Conservation (phyloP, 2,888 invertebrate species). For the Dascillus cervinus region DNA sequence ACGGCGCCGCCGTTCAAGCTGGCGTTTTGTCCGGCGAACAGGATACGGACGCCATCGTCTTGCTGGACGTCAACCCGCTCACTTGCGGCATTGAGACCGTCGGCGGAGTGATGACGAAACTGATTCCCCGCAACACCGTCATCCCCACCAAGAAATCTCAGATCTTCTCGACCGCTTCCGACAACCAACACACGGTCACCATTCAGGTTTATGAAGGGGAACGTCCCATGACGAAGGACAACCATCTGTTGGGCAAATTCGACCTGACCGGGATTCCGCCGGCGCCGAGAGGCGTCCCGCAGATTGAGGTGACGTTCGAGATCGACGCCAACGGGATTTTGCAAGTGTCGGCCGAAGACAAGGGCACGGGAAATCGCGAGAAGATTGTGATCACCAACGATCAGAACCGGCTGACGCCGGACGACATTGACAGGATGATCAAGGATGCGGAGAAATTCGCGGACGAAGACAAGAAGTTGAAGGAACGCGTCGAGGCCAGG, state of each 20-base stretch:
- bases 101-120: constrained; percentile 98
- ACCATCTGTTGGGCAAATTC: constrained; percentile 97
- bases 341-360: constrained; percentile 97
- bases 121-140: constrained; percentile 96
- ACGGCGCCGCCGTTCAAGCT: constrained; percentile 97
- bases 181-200: constrained; percentile 98
- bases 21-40: constrained; percentile 97
- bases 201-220: constrained; percentile 99
- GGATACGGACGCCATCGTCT: constrained; percentile 91
- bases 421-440: constrained; percentile 99
- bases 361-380: constrained; percentile 97
- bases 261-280: constrained; percentile 96
- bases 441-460: constrained; percentile 98
- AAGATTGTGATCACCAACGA: constrained; percentile 99
- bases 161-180: constrained; percentile 98
- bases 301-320: constrained; percentile 92
- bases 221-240: constrained; percentile 99
- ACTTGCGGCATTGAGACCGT: constrained; percentile 99
- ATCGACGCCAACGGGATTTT: constrained; percentile 92
- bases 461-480: constrained; percentile 95
- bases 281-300: constrained; percentile 86
- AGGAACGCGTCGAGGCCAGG: constrained; percentile 91
- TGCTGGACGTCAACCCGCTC: constrained; percentile 96
- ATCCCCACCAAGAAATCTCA: constrained; percentile 99
- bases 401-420: constrained; percentile 92